phyloP scores from a whole-genome alignment of 2,888 invertebrate genomes.

The Xanthorhoe designata region DNA sequence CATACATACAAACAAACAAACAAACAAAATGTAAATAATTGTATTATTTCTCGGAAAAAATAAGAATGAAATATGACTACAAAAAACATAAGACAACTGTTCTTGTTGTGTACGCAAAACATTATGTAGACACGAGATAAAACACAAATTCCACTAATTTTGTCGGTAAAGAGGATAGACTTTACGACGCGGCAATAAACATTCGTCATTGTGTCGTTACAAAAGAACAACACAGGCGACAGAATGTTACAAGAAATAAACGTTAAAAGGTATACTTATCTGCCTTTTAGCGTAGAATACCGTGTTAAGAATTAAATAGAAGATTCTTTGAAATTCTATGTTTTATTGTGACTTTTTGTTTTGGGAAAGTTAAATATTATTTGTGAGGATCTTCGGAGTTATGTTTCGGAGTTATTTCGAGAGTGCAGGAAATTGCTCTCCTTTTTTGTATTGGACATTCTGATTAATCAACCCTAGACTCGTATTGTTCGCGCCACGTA shows the following conservation, averaged over 20 bases:
- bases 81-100: not conserved
- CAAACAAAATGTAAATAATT: no score
- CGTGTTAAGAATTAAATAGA: not conserved
- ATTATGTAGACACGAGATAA: not conserved
- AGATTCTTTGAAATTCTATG: not conserved
- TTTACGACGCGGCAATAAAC: constrained; percentile 1
- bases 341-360: not conserved
- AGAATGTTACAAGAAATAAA: not conserved
- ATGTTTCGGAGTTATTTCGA: no score
- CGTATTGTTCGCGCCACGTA: no score
- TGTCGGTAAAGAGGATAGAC: not conserved
- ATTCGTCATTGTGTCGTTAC: not conserved
- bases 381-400: no score
- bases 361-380: not conserved
- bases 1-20: not conserved
- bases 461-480: no score
- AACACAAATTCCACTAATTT: constrained; percentile 2
- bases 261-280: not conserved
- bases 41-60: no score
- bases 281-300: not conserved
- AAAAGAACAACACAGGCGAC: not conserved
- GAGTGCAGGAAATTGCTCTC: no score
- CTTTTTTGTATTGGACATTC: no score
- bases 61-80: not conserved
- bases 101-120: not conserved